These are phyloP conservation scores for Neoarius graeffei DNA, from an alignment of 2,113 vertebrate species.

Conservation along the genomic window DNA sequence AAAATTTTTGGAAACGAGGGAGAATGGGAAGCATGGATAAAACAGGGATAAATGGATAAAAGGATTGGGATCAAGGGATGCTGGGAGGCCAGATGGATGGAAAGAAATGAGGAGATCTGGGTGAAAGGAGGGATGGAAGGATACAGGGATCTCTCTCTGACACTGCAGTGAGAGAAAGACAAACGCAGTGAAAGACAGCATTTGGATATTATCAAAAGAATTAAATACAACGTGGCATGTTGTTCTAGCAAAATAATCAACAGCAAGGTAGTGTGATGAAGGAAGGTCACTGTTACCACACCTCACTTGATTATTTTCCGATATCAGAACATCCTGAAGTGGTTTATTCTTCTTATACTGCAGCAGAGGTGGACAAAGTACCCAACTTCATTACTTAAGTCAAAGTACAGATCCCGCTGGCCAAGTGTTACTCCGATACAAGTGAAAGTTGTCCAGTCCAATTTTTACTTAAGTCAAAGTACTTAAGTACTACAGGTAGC, in stretches of 20 bases:
- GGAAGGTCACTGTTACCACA: background rate
- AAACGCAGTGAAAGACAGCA: background rate
- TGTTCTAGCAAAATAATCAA: background rate
- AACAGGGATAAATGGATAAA: background rate
- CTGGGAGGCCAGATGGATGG: background rate
- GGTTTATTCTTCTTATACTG: background rate
- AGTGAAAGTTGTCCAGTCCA: too few species aligned
- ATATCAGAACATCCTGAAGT: background rate
- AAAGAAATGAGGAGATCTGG: background rate
- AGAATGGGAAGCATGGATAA: background rate
- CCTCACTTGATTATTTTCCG: background rate
- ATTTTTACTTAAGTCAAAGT: too few species aligned
- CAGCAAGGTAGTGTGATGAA: background rate
- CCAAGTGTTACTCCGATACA: too few species aligned
- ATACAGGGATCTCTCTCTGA: constrained; percentile 25
- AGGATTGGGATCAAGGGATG: background rate
- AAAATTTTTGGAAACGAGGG: background rate
- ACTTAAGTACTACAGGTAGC: too few species aligned
- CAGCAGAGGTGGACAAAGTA: too few species aligned
- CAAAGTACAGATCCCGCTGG: too few species aligned
- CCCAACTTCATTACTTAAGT: too few species aligned
- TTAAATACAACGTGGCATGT: background rate
- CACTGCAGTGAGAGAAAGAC: constrained; percentile 19
- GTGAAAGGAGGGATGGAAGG: background rate
- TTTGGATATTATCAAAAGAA: background rate